A percentile compares a stretch with the other conserved stretches of the same genome.
phyloP scores from a whole-genome alignment of 2,888 invertebrate genomes.

The Tiliacea citrago region DNA sequence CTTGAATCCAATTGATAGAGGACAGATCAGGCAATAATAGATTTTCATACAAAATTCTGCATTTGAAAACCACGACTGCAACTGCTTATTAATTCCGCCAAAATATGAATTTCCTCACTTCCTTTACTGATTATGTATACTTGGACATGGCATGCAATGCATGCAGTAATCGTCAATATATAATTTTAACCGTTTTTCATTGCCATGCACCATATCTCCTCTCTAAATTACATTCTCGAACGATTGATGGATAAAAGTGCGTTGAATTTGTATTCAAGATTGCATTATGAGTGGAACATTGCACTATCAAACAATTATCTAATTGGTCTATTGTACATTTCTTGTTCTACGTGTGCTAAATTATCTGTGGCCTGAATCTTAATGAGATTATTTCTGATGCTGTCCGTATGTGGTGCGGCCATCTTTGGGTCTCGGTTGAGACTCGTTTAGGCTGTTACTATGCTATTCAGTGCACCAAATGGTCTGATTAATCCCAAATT shows the following conservation, averaged over 20 bases:
- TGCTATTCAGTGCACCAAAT: conserved; percentile 18
- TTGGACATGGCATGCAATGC: conserved; percentile 13
- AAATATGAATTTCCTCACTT: conserved; percentile 28
- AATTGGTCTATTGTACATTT: conserved; percentile 57
- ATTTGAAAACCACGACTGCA: background rate
- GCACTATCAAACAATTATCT: conserved; percentile 53
- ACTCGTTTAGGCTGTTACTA: conserved; percentile 4
- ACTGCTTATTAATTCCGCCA: background rate
- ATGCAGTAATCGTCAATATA: conserved; percentile 16
- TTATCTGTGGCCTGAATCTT: conserved; percentile 58
- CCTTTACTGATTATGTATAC: conserved; percentile 4
- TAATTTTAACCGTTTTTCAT: conserved; percentile 5
- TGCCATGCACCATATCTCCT: conserved; percentile 14
- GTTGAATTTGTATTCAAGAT: conserved; percentile 47
- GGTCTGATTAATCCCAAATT: conserved; percentile 5
- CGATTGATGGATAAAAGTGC: conserved; percentile 43
- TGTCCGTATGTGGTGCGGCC: conserved; percentile 22
- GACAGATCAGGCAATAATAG: background rate
- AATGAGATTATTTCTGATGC: conserved; percentile 57
- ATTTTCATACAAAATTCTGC: background rate
- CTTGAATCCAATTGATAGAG: conserved; percentile 6
- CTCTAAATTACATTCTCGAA: conserved; percentile 12
- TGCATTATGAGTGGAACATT: conserved; percentile 34
- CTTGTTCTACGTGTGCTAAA: conserved; percentile 48
- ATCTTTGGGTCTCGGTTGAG: conserved; percentile 22